A percentile compares a stretch with the other conserved stretches of the same genome.
These are phyloP conservation scores for Conops quadrifasciatus DNA, from an alignment of 2,888 invertebrate species.

Conservation along the genomic window DNA sequence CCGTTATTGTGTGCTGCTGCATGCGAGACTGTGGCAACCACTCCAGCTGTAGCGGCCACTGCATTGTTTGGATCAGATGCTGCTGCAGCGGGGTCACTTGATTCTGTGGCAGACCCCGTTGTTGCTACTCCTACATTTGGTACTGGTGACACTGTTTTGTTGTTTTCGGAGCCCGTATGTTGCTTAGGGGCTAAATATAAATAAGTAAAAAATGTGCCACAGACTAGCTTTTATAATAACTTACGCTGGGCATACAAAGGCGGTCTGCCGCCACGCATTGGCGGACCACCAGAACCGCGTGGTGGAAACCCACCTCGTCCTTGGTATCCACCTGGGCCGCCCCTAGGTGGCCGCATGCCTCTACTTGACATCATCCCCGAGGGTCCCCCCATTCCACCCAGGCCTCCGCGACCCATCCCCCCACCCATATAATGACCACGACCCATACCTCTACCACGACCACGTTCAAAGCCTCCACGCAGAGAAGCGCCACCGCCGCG, in stretches of 20 bases:
- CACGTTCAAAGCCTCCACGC: conserved; percentile 63
- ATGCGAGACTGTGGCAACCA: conserved; percentile 39
- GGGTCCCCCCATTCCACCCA: conserved; percentile 59
- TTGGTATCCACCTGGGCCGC: conserved; percentile 56
- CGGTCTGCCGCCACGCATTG: conserved; percentile 61
- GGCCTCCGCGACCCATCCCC: conserved; percentile 54
- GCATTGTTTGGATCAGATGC: conserved; percentile 39
- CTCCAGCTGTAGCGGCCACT: conserved; percentile 40
- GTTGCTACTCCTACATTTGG: conserved; percentile 51
- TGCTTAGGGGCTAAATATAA: conserved; percentile 56
- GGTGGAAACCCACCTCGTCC: conserved; percentile 58
- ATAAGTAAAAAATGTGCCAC: background rate
- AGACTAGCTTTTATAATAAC: conserved; percentile 39
- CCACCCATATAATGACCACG: conserved; percentile 63
- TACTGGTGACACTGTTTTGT: conserved; percentile 61
- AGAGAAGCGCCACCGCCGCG: conserved; percentile 59
- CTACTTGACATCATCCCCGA: conserved; percentile 56
- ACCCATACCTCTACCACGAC: conserved; percentile 63
- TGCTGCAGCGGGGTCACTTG: conserved; percentile 40
- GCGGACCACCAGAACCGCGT: conserved; percentile 57
- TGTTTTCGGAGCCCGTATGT: conserved; percentile 62
- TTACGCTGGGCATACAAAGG: conserved; percentile 63
- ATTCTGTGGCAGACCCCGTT: conserved; percentile 40
- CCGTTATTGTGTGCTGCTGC: conserved; percentile 37
- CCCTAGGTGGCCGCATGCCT: conserved; percentile 59